Base-by-base conservation (phyloP, 2,888 invertebrate genomes). In the Eristalinus sepulchralis region DNA sequence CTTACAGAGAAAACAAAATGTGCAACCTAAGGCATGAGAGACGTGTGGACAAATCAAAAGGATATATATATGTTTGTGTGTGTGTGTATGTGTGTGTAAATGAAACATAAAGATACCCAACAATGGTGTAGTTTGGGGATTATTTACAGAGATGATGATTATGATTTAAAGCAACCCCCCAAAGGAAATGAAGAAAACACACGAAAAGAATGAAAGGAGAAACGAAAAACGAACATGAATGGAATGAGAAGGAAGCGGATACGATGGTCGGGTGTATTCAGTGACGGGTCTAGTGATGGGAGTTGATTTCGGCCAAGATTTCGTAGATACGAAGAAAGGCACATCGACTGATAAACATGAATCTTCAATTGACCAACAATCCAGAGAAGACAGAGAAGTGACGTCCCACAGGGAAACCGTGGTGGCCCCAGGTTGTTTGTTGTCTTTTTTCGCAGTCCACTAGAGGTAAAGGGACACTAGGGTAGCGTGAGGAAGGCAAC, bases 1-100 rank as follows among this genome's bases (percentile, higher is more conserved):
- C 27, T 72, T 47, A 47, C 33, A 33, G 66, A 71, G 17, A 79
- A 47, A 77, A 70, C 77, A 72, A 47, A 85, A 82, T 64, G 85
- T 86, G 85, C 85, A 85, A 70, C 85, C 77, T 67, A 82, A 68
- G 66, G 59, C 22, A 27, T 39, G 39, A 39, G 34, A 36, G 64
- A 36, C 68, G 39, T 57, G 60, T 77, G 53, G 39, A 82, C 6
- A 82, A 86, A 86, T 72, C 66, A 81, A 67, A 84, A 81, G 67
- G 6, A 10, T 4, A 8, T 17, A 13, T n/a, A 17, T 73, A 22
- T 27, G 27, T 27, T 2, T 17, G 39, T n/a, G 47, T 73, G 31
- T 27, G 27, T 27, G 27, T 20, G 34, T 9, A 8, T 17, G 39
- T n/a, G 47, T 73, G 31, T n/a, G 47, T 73, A 22, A 22, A 62